Percentiles rank a stretch among this genome's conserved stretches.
Conservation (phyloP, 2,113 vertebrate genomes). For the Callospermophilus lateralis region DNA sequence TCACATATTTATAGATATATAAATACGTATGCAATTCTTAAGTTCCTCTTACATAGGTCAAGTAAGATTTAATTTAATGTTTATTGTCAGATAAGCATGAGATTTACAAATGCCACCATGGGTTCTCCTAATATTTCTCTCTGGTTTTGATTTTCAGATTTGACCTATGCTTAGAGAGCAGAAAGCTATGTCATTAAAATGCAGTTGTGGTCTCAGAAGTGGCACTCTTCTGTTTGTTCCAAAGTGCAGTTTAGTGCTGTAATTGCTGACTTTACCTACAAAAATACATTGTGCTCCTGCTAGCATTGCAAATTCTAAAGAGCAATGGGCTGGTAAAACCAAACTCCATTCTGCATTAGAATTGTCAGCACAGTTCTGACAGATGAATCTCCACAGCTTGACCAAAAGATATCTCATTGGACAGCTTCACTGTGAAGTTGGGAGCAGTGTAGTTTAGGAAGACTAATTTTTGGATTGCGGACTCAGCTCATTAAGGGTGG, state of each 20-base stretch:
- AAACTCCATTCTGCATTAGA: conserved; percentile 51
- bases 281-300: conserved; percentile 70
- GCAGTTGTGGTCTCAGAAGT: conserved; percentile 71
- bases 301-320: conserved; percentile 74
- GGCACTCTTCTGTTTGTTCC: conserved; percentile 41
- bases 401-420: conserved; percentile 42
- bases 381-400: conserved; percentile 45
- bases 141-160: conserved; percentile 62
- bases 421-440: background rate
- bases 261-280: conserved; percentile 81
- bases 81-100: conserved; percentile 21
- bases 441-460: conserved; percentile 9
- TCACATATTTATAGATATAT: background rate
- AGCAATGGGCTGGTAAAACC: conserved; percentile 70
- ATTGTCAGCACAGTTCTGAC: conserved; percentile 77
- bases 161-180: conserved; percentile 73
- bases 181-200: conserved; percentile 73
- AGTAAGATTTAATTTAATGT: background rate
- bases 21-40: background rate
- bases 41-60: background rate
- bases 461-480: conserved; percentile 64
- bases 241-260: conserved; percentile 59
- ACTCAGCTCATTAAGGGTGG: conserved; percentile 68
- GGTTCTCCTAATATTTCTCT: conserved; percentile 52
- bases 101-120: conserved; percentile 16